Evolutionary conservation across 2,888 invertebrate species (phyloP), one percentile per base, ranked within the genome.

Genomic region (Drosophila formosana): DNA sequence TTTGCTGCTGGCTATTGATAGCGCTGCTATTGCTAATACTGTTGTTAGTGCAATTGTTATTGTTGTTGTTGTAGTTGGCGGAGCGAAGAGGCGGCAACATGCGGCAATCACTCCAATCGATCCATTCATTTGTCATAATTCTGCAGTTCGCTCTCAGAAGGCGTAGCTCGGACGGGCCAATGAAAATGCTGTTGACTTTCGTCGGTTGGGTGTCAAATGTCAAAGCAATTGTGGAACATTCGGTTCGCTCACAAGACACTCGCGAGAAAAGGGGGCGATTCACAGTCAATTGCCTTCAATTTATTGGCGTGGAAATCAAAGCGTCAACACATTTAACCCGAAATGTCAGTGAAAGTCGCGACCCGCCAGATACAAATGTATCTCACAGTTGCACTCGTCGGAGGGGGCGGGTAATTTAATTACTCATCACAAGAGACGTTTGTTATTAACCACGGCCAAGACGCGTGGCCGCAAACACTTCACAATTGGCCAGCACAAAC

Each of bases 61-160:
- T 70, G 58, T 77, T 78, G 69, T 49, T 78, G 45, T 66, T 82
- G 50, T 89, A 90, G 67, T 91, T 91, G 26, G 89, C 75, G 52
- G 90, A 78, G 61, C 91, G 89, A 55, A 92, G 66, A 8, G 92
- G 92, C 34, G 89, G 89, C 82, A 92, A 88, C 83, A 92, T 87
- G 67, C 92, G 89, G 81, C 90, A 90, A 82, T 92, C 92, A 66
- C 89, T 87, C 91, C 91, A 92, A 85, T 92, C 92, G 66, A 92
- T 91, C 92, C 92, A 92, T 78, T 92, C 92, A 86, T 92, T 92
- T 80, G 92, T 92, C 92, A 92, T 92, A 76, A 72, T 85, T 69
- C 47, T 50, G 89, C 82, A 34, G 68, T 62, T 61, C 50, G 37
- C 37, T 11, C n/a, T n/a, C 23, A 18, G 49, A 50, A 18, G 13